Base-by-base conservation (phyloP, 23 tunicate species). In the Ciona savignyi region DNA sequence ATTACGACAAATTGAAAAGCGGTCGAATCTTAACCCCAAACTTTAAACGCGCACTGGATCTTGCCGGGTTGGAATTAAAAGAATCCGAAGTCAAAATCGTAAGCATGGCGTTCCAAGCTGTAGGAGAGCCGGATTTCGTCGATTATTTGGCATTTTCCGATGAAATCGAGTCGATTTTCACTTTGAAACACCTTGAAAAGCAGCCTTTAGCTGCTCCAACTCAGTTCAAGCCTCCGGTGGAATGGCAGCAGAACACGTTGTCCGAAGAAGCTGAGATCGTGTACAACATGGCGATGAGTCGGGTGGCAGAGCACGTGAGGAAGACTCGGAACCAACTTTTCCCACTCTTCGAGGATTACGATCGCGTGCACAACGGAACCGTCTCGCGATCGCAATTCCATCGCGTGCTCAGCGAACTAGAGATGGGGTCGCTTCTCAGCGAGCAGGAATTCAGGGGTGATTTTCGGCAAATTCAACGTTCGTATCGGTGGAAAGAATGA, bases 301-400 rank as follows among this genome's bases (percentile, higher is more conserved):
- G 67, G 35, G 72, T 93, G 2, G 27, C 77, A 32, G 86, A 93
- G 63, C 72, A 49, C 4, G 85, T 93, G 2, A 69, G 80, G 26
- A 86, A 86, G 77, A 33, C 94, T 23, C 81, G 89, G 2, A 74
- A 86, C 4, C 23, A 77, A 67, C 69, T 93, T 25, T 83, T 81
- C 29, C 94, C 98, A 2, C 81, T 75, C 62, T 93, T 87, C 51
- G 86, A 86, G 35, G 98, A 93, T 79, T 93, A 74, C 68, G 93
- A 86, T 68, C 76, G 98, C 42, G 86, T 88, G 21, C 70, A 68
- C n/a, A 94, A 85, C 27, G 81, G 81, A 74, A 86, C 93, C 22
- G 85, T 93, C 31, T 84, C 97, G 19, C 84, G 80, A 70, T 63
- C 83, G 11, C 97, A 91, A 67, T 91, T 91, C 80, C 86, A 78